Base-by-base conservation (phyloP, 2,113 vertebrate species). In the Corythoichthys haematopterus region DNA sequence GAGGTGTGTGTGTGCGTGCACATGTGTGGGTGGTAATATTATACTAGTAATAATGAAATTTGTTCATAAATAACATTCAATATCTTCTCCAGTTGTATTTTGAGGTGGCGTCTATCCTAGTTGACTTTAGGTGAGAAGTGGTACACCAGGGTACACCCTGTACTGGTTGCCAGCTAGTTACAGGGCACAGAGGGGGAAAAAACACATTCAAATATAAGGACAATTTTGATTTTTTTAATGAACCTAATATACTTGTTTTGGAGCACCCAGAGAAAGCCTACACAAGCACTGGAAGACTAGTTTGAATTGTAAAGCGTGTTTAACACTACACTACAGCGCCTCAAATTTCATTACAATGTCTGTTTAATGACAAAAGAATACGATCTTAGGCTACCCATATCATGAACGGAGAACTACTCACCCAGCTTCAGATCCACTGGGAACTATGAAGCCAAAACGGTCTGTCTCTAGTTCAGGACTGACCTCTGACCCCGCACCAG, bases 391-490 rank as follows among this genome's bases (percentile, higher is more conserved):
- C 20, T 63, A 28, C 15, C 4, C 12, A 13, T 37, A 16, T 2
- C 6, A 28, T 38, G 6, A 46, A n/a, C 51, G 37, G 55, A 20
- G 33, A 65, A 40, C 16, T 74, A 80, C 90, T 89, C 65, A 92
- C 92, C 86, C 82, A 64, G 84, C 76, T 59, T 84, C 77, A 53
- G 85, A 85, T 73, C 89, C 89, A 71, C 90, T 88, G 16, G 83
- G 85, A 72, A 93, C 47, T 33, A 93, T 83, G 76, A 93, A 93
- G 48, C 92, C 92, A 76, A 90, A 92, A 3, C 91, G 90, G 68
- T 93, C 91, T 2, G 91, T 93, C 87, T 91, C 87, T 40, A 81
- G 80, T 61, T 87, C 82, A 3, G 72, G 53, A 47, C 82, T 72
- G 46, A 80, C 60, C 71, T 85, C 83, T 60, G 87, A 88, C 53